A percentile compares a stretch with the other conserved stretches of the same genome.
Conservation (phyloP, 2,888 invertebrate species). For the Sialis fuliginosa region DNA sequence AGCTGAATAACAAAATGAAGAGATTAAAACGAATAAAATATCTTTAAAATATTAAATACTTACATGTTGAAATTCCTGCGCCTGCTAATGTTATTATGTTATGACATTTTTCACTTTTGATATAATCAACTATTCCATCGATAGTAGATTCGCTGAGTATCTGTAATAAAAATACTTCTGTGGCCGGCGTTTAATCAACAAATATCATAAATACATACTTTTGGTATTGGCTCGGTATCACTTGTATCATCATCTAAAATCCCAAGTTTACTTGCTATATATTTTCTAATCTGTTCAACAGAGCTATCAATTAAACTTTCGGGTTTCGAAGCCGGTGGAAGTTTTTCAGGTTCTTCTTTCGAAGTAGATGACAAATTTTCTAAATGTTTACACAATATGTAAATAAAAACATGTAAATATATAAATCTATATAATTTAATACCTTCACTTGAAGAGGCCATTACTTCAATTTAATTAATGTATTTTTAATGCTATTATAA, state of each 20-base stretch:
- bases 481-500: too few species aligned
- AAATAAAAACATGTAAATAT: too few species aligned
- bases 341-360: too few species aligned
- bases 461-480: too few species aligned
- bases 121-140: conserved; percentile 63
- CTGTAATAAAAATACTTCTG: conserved; percentile 10
- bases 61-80: conserved; percentile 93
- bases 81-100: conserved; percentile 89
- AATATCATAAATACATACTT: background rate
- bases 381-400: too few species aligned
- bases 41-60: conserved; percentile 20
- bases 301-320: background rate
- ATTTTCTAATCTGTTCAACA: conserved; percentile 44
- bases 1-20: conserved; percentile 32
- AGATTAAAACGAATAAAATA: conserved; percentile 13
- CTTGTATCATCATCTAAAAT: conserved; percentile 29
- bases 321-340: too few species aligned
- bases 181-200: background rate
- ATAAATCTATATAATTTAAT: too few species aligned
- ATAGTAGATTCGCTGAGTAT: conserved; percentile 25
- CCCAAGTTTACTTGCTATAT: conserved; percentile 45
- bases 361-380: too few species aligned
- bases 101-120: conserved; percentile 55
- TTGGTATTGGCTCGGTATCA: conserved; percentile 14
- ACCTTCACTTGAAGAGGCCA: too few species aligned